These are phyloP conservation scores for Phyllostomus hastatus DNA, from an alignment of 2,113 vertebrate species.

Conservation along the genomic window DNA sequence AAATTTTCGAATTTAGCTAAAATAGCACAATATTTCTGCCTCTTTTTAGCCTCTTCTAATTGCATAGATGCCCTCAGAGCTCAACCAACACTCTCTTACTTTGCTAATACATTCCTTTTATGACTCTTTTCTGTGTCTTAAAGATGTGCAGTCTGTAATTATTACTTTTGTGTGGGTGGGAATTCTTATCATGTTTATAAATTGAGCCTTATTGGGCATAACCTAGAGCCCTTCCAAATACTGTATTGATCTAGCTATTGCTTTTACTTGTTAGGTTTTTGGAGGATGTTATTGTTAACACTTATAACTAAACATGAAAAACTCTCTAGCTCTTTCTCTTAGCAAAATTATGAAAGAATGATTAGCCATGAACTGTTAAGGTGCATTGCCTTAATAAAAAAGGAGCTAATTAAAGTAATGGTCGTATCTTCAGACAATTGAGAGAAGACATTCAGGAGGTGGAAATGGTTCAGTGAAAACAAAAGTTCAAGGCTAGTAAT, in stretches of 20 bases:
- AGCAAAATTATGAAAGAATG: not conserved
- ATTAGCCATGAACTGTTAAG: not conserved
- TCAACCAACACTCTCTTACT: not conserved
- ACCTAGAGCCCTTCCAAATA: not conserved
- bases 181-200: not conserved
- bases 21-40: not conserved
- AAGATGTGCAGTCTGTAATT: not conserved
- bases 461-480: not conserved
- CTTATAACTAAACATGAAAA: not conserved
- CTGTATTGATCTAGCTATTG: not conserved
- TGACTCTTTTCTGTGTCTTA: not conserved
- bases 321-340: slow-evolving; percentile 28
- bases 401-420: slow-evolving; percentile 26
- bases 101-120: not conserved
- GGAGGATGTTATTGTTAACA: not conserved
- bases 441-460: not conserved
- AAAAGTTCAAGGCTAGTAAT: not conserved
- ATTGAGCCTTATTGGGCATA: not conserved
- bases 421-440: not conserved
- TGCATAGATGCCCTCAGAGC: not conserved
- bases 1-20: not conserved
- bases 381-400: not conserved
- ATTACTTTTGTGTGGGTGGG: not conserved
- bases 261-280: not conserved
- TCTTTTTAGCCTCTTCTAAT: not conserved